Conservation (phyloP, 2,888 invertebrate species). For the Tenthredo notha region DNA sequence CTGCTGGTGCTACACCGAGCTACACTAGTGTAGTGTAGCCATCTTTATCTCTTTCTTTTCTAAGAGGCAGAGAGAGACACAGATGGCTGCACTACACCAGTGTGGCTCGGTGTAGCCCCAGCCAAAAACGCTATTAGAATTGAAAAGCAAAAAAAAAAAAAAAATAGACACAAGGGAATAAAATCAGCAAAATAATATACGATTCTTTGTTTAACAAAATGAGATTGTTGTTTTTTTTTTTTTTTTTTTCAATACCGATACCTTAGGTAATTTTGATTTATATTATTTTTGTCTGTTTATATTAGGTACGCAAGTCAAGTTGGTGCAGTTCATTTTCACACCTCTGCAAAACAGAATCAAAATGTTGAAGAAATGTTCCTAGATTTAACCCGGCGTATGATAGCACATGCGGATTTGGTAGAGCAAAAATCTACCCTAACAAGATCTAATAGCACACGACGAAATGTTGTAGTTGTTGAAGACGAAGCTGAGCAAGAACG, state of each 20-base stretch:
- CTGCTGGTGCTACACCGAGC: no score
- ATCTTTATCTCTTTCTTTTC: no score
- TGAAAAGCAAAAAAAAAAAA: background rate
- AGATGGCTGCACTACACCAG: no score
- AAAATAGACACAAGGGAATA: background rate
- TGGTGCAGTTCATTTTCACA: conserved; percentile 94
- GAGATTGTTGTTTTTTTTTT: background rate
- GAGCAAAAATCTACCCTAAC: conserved; percentile 74
- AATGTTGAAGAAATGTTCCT: conserved; percentile 96
- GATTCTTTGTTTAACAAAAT: background rate
- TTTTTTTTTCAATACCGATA: background rate
- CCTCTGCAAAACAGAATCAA: conserved; percentile 95
- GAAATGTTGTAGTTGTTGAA: conserved; percentile 78
- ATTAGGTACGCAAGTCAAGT: conserved; percentile 92
- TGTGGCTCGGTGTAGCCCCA: no score
- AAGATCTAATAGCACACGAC: conserved; percentile 76
- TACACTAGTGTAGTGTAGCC: no score
- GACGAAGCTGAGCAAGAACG: conserved; percentile 74
- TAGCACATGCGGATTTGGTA: conserved; percentile 76
- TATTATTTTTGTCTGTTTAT: background rate
- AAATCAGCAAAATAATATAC: background rate
- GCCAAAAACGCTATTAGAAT: no score
- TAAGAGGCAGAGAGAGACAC: no score
- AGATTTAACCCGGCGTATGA: conserved; percentile 89
- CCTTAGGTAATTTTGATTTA: background rate